Evolutionary conservation across 2,797 vertebrate genomes (phyloP), one percentile per base, ranked within the genome.

Genomic region (Crenuchus spilurus): DNA sequence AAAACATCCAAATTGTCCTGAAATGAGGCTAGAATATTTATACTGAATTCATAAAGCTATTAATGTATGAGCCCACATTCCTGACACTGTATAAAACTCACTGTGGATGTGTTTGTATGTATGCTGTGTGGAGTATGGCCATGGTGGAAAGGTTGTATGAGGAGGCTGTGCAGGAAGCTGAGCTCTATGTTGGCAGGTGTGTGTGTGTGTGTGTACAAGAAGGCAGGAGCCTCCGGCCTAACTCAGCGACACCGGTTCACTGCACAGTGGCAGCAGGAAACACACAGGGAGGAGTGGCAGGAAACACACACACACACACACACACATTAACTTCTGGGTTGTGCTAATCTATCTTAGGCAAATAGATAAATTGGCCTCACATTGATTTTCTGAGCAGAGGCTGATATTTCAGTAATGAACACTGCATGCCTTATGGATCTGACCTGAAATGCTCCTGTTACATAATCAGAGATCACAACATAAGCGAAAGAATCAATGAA

Each of bases 141-240:
- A 46, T 52, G 26, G 14, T 71, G 42, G 31, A 72, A 67, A 44
- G 33, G 28, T 16, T 60, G 41, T 65, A 48, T 46, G 14, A 46
- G 30, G 10, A 11, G 41, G 55, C 33, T 64, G 28, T 66, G 54
- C 60, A 55, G 58, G 44, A 28, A 79, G 20, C 35, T 30, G 28
- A 71, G 26, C 51, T 42, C 37, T 49, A 57, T 54, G 63, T 42
- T 66, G 65, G 58, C 70, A 72, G n/a, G 41, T 41, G 18, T 70
- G 44, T 54, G 39, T 66, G 14, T 52, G 46, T 44, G 51, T 46
- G 65, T 62, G 61, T 70, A 37, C 28, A 46, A 4, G 28, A 20
- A 62, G 57, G 33, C 28, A 37, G 39, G n/a, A 72, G 49, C 41
- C 41, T 72, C 70, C 60, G 51, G 51, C 35, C 24, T 64, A 46